Conservation (phyloP, 2,113 vertebrate genomes). For the Sardina pilchardus region DNA sequence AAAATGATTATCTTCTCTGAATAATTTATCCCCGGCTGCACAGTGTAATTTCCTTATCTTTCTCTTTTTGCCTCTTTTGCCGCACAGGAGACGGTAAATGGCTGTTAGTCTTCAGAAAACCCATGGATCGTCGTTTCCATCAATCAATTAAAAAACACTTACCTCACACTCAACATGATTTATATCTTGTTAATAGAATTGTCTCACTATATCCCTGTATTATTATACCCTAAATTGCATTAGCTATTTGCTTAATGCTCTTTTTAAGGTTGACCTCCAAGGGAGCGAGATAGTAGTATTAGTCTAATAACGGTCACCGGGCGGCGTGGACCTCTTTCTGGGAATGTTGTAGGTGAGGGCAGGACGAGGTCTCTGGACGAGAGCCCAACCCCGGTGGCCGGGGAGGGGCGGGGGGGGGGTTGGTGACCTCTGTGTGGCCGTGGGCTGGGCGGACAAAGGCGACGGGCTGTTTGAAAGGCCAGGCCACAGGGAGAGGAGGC, state of each 20-base stretch:
- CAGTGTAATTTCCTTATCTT: conserved; percentile 90
- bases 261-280: conserved; percentile 90
- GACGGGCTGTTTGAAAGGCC: conserved; percentile 12
- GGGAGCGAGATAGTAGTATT: conserved; percentile 78
- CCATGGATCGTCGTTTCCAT: conserved; percentile 91
- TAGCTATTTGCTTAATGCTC: conserved; percentile 95
- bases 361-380: conserved; percentile 64
- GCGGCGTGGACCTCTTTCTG: conserved; percentile 77
- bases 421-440: conserved; percentile 45
- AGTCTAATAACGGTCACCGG: conserved; percentile 75
- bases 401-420: not conserved
- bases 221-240: conserved; percentile 99
- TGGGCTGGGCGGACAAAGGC: conserved; percentile 13
- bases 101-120: conserved; percentile 88
- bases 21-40: conserved; percentile 89
- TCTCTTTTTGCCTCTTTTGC: conserved; percentile 84
- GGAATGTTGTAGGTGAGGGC: conserved; percentile 83
- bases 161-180: conserved; percentile 99
- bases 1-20: conserved; percentile 97
- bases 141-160: conserved; percentile 99
- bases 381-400: conserved; percentile 10
- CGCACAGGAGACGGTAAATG: conserved; percentile 85
- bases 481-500: conserved; percentile 1
- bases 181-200: conserved; percentile 99
- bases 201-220: conserved; percentile 99